Evolutionary conservation across 2,113 vertebrate species (phyloP).

Genomic region (Suricata suricatta): DNA sequence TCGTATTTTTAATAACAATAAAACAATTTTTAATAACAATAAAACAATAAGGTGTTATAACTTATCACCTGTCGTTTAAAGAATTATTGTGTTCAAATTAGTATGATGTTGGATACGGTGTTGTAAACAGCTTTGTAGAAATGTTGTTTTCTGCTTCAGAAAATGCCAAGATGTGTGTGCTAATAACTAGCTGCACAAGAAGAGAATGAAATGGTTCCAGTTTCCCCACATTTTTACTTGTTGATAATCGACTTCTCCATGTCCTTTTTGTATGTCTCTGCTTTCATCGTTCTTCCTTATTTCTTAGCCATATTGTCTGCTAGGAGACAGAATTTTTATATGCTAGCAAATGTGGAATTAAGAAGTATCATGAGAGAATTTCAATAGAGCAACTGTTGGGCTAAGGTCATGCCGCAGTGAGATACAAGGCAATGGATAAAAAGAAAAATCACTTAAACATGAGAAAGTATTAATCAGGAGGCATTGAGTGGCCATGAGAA

Average conservation of each 20-base stretch:
- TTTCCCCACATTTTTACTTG: neutral
- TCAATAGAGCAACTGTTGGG: conserved; percentile 16
- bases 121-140: neutral
- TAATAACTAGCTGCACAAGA: neutral
- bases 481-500: neutral
- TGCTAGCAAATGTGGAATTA: conserved; percentile 1
- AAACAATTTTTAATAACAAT: neutral
- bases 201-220: conserved; percentile 7
- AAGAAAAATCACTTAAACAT: conserved; percentile 48
- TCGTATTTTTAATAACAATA: conserved; percentile 21
- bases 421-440: neutral
- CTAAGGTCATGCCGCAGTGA: neutral
- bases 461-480: conserved; percentile 46
- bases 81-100: neutral
- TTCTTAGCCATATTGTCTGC: neutral
- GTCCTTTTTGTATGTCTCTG: neutral
- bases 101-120: neutral
- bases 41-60: neutral
- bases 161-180: neutral
- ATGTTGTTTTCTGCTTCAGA: neutral
- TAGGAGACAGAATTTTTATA: neutral
- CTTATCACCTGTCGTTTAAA: neutral
- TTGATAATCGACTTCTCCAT: neutral
- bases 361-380: conserved; percentile 14
- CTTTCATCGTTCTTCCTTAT: neutral